phyloP scores from a whole-genome alignment of 2,888 invertebrate species.

The Polyommatus icarus region DNA sequence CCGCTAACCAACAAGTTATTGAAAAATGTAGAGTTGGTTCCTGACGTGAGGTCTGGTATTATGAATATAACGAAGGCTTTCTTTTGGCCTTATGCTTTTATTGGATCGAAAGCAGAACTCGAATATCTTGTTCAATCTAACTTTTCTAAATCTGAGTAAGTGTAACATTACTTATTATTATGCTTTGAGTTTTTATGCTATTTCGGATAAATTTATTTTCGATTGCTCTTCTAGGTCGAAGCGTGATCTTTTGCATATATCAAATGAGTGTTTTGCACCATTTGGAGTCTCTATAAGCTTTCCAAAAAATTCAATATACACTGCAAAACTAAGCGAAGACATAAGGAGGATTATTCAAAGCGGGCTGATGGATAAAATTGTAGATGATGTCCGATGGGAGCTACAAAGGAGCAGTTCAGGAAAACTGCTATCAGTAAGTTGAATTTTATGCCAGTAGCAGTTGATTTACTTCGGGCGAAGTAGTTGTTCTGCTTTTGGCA shows the following conservation, averaged over 20 bases:
- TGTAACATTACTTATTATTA: neutral
- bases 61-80: slow-evolving; percentile 87
- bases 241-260: slow-evolving; percentile 85
- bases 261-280: slow-evolving; percentile 86
- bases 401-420: slow-evolving; percentile 83
- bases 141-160: slow-evolving; percentile 78
- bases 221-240: slow-evolving; percentile 64
- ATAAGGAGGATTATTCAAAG: slow-evolving; percentile 83
- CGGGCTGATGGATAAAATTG: slow-evolving; percentile 84
- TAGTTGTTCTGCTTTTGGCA: too few relatives aligned
- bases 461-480: too few relatives aligned
- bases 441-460: neutral
- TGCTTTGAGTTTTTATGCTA: slow-evolving; percentile 34
- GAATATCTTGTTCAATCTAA: slow-evolving; percentile 87
- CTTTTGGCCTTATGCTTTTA: slow-evolving; percentile 89
- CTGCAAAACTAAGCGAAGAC: slow-evolving; percentile 81
- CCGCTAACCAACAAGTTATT: slow-evolving; percentile 81
- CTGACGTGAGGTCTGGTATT: slow-evolving; percentile 84
- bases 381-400: slow-evolving; percentile 86
- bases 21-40: slow-evolving; percentile 84
- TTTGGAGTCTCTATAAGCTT: slow-evolving; percentile 85
- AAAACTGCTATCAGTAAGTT: slow-evolving; percentile 81
- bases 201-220: slow-evolving; percentile 37
- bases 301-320: slow-evolving; percentile 83
- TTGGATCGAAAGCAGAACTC: slow-evolving; percentile 86